Conservation (phyloP, 2,888 invertebrate genomes). For the Parnassius mnemosyne region DNA sequence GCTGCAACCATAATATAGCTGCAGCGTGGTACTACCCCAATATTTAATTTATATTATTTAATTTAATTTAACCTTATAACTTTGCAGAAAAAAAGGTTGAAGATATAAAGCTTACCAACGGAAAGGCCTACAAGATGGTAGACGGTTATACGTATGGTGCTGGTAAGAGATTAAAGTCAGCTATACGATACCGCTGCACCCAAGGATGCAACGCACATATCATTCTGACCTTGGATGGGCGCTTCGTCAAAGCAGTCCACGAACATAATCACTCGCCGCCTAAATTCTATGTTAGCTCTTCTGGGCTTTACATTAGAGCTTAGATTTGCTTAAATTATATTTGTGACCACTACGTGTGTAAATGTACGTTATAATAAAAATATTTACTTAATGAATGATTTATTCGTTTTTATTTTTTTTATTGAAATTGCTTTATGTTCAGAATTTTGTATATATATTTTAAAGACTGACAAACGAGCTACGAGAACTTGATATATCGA, state of each 20-base stretch:
- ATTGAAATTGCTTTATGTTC: too few species aligned
- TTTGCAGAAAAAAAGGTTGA: constrained; percentile 13
- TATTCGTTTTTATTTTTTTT: too few species aligned
- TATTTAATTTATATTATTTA: too few species aligned
- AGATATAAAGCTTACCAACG: constrained; percentile 30
- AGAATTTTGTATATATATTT: too few species aligned
- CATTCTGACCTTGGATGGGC: constrained; percentile 32
- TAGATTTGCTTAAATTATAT: neutral
- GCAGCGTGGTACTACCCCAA: too few species aligned
- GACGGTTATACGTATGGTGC: constrained; percentile 33
- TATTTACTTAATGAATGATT: too few species aligned
- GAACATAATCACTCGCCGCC: constrained; percentile 38
- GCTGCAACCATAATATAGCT: too few species aligned
- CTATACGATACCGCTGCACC: constrained; percentile 33
- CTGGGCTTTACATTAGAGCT: constrained; percentile 35
- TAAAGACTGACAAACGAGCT: too few species aligned
- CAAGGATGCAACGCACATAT: constrained; percentile 30
- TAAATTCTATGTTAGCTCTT: constrained; percentile 27
- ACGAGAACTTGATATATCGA: too few species aligned
- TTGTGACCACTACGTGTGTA: neutral
- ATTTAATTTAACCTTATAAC: neutral
- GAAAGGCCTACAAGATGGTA: constrained; percentile 31
- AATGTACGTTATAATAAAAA: neutral
- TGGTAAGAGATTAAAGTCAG: constrained; percentile 13
- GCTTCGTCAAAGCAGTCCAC: constrained; percentile 29